These are phyloP conservation scores for Magallana nippona DNA, from an alignment of 2,888 invertebrate species.

Conservation along the genomic window DNA sequence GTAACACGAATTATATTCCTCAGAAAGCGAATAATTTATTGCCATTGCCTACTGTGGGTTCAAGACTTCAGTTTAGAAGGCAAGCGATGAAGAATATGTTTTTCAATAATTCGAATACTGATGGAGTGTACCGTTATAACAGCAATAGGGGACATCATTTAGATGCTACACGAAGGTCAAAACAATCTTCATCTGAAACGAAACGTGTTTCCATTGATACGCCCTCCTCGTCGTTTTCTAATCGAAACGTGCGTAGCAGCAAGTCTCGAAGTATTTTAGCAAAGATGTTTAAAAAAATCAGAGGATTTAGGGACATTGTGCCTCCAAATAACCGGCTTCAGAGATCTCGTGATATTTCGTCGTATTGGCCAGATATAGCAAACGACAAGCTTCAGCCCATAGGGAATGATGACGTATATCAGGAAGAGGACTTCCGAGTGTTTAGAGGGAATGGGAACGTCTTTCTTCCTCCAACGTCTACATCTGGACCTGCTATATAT, in stretches of 20 bases:
- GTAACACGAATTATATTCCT: no score
- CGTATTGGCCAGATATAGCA: neutral
- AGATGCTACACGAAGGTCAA: neutral
- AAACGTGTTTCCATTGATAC: neutral
- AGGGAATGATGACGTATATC: neutral
- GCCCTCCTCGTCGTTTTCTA: neutral
- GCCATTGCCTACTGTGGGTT: no score
- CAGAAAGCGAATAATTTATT: no score
- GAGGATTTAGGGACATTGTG: neutral
- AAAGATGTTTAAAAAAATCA: neutral
- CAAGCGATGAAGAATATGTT: no score
- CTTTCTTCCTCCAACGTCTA: constrained; percentile 12
- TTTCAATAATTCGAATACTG: no score
- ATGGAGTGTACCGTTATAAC: no score
- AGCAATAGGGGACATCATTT: no score
- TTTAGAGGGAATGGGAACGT: neutral
- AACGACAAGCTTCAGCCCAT: constrained; percentile 12
- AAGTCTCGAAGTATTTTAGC: neutral
- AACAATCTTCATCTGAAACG: neutral
- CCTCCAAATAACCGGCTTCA: neutral
- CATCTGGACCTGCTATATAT: neutral
- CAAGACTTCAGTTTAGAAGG: no score
- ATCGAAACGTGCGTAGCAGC: neutral
- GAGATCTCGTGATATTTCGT: constrained; percentile 8
- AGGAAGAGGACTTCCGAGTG: neutral